phyloP scores from a whole-genome alignment of 2,888 invertebrate genomes.

The Zhuqinia jingwanae region DNA sequence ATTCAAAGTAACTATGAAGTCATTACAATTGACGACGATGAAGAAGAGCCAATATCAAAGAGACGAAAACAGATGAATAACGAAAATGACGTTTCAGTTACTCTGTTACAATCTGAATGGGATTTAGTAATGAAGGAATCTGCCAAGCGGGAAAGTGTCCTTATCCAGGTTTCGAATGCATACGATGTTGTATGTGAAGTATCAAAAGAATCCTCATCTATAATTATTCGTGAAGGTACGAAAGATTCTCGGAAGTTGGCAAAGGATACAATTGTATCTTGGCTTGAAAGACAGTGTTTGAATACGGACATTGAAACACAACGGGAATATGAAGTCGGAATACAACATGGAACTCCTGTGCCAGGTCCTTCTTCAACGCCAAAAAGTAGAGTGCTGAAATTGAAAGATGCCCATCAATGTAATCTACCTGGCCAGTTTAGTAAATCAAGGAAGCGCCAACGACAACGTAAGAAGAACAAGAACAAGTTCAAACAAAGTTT shows the following conservation, averaged over 20 bases:
- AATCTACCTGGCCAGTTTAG: too few species aligned
- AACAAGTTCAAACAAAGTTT: neutral
- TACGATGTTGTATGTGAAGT: slow-evolving; percentile 53
- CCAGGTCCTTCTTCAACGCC: neutral
- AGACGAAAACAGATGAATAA: neutral
- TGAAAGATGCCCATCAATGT: slow-evolving; percentile 9
- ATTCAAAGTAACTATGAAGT: slow-evolving; percentile 39
- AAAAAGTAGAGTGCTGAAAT: slow-evolving; percentile 8
- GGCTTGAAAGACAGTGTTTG: slow-evolving; percentile 64
- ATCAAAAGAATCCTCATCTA: slow-evolving; percentile 37
- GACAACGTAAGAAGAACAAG: neutral
- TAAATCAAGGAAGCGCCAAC: neutral
- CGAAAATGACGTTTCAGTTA: slow-evolving; percentile 17
- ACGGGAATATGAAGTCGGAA: neutral
- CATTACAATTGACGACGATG: slow-evolving; percentile 67
- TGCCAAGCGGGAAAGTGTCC: slow-evolving; percentile 38
- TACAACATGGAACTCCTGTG: neutral
- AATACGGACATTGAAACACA: too few species aligned
- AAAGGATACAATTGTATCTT: slow-evolving; percentile 57
- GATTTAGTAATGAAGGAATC: slow-evolving; percentile 45
- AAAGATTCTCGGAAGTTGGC: slow-evolving; percentile 33
- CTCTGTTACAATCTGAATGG: slow-evolving; percentile 64
- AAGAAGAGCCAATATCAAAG: slow-evolving; percentile 7
- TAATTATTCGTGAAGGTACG: slow-evolving; percentile 39
- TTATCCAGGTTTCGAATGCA: slow-evolving; percentile 29